phyloP scores from a whole-genome alignment of 2,113 vertebrate species.

The Chlorocebus sabaeus region DNA sequence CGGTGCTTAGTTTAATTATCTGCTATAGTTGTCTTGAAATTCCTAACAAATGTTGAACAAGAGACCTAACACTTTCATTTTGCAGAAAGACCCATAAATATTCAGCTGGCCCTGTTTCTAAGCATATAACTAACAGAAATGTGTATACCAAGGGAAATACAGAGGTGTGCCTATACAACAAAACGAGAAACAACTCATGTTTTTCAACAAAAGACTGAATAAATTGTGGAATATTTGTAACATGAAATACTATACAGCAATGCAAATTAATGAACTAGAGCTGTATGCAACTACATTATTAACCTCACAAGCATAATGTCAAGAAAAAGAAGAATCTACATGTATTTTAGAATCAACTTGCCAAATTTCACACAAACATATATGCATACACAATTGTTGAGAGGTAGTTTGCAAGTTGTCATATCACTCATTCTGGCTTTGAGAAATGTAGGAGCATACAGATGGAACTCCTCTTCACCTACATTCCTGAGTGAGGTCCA shows the following conservation, averaged over 20 bases:
- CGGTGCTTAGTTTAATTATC: not conserved
- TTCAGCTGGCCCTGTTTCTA: not conserved
- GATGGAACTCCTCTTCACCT: not conserved
- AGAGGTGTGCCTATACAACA: not conserved
- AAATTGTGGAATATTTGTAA: not conserved
- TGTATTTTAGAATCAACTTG: not conserved
- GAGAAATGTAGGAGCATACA: not conserved
- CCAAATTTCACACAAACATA: not conserved
- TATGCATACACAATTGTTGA: not conserved
- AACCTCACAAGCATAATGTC: not conserved
- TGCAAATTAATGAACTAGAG: not conserved
- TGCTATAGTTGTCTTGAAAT: not conserved
- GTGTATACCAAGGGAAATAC: not conserved
- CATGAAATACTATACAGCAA: not conserved
- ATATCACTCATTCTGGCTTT: not conserved
- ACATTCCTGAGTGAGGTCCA: not conserved
- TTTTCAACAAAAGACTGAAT: not conserved
- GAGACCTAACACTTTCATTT: not conserved
- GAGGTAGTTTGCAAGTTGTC: not conserved
- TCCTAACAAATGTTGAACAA: not conserved
- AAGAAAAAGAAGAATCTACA: not conserved
- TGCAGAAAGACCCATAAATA: not conserved
- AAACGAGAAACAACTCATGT: not conserved
- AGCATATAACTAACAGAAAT: not conserved
- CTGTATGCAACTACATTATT: not conserved